Base-by-base conservation (phyloP, 2,888 invertebrate species). In the Sesia bembeciformis region DNA sequence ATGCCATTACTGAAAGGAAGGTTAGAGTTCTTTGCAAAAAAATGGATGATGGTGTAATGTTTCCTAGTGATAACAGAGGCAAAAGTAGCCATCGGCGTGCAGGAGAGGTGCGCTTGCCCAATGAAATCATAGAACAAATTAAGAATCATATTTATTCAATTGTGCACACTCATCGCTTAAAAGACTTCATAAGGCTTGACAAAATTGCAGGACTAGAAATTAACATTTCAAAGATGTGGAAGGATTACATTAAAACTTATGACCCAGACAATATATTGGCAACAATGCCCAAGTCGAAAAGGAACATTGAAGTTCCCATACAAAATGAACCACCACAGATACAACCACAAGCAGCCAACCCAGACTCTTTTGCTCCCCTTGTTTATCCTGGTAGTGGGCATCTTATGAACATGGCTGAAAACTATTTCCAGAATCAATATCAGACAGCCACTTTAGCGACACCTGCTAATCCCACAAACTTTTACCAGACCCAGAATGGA, bases 181-280 rank as follows among this genome's bases (percentile, higher is more conserved):
- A 90, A 67, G 90, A 90, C 63, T 90, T 90, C 56, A 89, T 90
- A 56, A 77, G 90, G 60, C 70, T 90, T 51, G 90, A 90, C 56
- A 91, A 91, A 72, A 85, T 90, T 62, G 90, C 90, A 53, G 91
- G 91, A 0, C 75, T 91, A 56, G 91, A 91, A 77, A 90, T 91
- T 41, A 91, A 91, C 63, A 90, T 91, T 59, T 90, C 90, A 3
- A 90, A 90, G 70, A 90, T 91, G 90, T 91, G 91, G 90, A 91
- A 91, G 65, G 90, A 90, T 63, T 91, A 90, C 58, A 88, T 91
- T n/a, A 88, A 89, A 62, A 79, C 83, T 4, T 89, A 83, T 78
- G 91, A 91, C 63, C 90, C 91, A 43, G 86, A 89, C 41, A 90
- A 90, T 62, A 84, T 89, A 60, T 76, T 80, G 57, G 84, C 87